Evolutionary conservation across 2,113 vertebrate species (phyloP).

Genomic region (Triplophysa siluroides): DNA sequence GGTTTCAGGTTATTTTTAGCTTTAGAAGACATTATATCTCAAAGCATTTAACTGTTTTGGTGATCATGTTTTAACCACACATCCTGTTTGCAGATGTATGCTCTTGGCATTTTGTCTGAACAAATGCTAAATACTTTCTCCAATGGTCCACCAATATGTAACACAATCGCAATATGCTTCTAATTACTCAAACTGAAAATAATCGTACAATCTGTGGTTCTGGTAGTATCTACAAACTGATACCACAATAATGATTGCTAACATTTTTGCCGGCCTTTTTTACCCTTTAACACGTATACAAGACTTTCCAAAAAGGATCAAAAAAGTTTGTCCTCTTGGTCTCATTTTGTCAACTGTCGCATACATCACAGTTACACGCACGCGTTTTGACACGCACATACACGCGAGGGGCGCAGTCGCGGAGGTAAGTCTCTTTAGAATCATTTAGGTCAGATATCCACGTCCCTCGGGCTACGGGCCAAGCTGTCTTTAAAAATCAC

Average conservation of each 20-base stretch:
- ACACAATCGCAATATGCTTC: too few species aligned
- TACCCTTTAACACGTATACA: not conserved
- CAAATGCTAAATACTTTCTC: slow-evolving; percentile 9
- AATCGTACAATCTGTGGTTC: too few species aligned
- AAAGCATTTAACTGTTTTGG: not conserved
- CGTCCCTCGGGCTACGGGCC: slow-evolving; percentile 68
- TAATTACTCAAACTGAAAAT: too few species aligned
- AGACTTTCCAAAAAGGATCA: not conserved
- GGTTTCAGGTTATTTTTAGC: not conserved
- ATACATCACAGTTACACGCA: slow-evolving; percentile 26
- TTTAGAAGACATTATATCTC: not conserved
- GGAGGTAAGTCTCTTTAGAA: slow-evolving; percentile 69
- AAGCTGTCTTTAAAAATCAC: slow-evolving; percentile 71
- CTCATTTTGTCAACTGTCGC: slow-evolving; percentile 25
- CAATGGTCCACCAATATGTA: too few species aligned
- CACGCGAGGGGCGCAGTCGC: not conserved
- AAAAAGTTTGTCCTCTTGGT: not conserved
- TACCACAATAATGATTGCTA: not conserved
- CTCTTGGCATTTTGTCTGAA: not conserved
- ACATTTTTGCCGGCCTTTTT: not conserved
- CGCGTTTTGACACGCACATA: not conserved
- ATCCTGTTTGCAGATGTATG: not conserved
- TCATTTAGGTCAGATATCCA: slow-evolving; percentile 80
- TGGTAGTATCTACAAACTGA: not conserved
- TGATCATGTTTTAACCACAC: slow-evolving; percentile 5